These are phyloP conservation scores for human DNA, from an alignment of 2,113 vertebrate species.

Conservation along the genomic window GRCh38 chr11:76175001-76175500, in stretches of 20 bases:
- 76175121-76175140: not conserved
- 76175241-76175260: not conserved
- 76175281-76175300: not conserved
- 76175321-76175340: not conserved
- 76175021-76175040: not conserved
- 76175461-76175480: not conserved
- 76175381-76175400: too few relatives aligned
- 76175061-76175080: not conserved
- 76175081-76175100: not conserved
- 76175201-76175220: not conserved
- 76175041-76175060: not conserved
- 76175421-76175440: not conserved
- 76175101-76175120: not conserved
- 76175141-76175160: not conserved
- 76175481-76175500: not conserved
- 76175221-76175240: not conserved
- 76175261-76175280: not conserved
- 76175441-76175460: not conserved
- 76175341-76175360: not conserved
- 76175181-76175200: not conserved
- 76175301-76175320: not conserved
- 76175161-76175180: not conserved
- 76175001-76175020: not conserved
- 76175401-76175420: not conserved
- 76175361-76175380: not conserved